Percentiles rank a stretch among this genome's conserved stretches.
phyloP scores from a whole-genome alignment of 2,888 invertebrate species.

The Melieria picta region DNA sequence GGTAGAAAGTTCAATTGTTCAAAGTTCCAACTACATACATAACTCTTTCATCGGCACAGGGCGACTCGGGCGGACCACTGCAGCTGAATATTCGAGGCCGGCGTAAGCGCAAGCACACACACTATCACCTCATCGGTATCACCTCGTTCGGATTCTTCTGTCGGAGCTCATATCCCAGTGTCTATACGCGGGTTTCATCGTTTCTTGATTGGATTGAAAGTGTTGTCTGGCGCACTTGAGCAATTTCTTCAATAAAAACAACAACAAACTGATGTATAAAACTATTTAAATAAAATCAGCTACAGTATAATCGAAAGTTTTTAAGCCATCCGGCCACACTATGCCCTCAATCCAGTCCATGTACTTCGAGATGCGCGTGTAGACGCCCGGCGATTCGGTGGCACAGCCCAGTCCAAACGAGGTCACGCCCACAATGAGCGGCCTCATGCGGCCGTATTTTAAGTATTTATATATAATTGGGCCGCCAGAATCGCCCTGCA shows the following conservation, averaged over 20 bases:
- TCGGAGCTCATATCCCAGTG: constrained; percentile 58
- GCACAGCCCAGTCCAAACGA: constrained; percentile 51
- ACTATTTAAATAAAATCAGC: background rate
- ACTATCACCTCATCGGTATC: constrained; percentile 61
- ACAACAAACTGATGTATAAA: constrained; percentile 15
- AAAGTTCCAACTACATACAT: background rate
- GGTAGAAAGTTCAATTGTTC: constrained; percentile 29
- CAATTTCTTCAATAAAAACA: background rate
- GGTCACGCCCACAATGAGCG: constrained; percentile 49
- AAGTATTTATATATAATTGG: constrained; percentile 29
- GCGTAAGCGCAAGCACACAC: constrained; percentile 45
- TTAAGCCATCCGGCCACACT: constrained; percentile 19
- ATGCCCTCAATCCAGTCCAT: constrained; percentile 49
- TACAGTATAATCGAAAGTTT: background rate
- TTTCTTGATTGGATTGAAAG: constrained; percentile 64
- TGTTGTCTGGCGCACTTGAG: constrained; percentile 50
- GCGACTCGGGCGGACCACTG: constrained; percentile 64
- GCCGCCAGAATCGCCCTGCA: constrained; percentile 41
- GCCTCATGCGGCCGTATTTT: background rate
- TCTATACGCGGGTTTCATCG: constrained; percentile 58
- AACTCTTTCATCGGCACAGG: constrained; percentile 41
- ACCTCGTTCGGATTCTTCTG: constrained; percentile 63
- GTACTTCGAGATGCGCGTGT: constrained; percentile 49
- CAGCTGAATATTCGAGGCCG: constrained; percentile 57
- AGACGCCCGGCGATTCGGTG: constrained; percentile 47